Base-by-base conservation (phyloP, 2,113 vertebrate species). In the Merops nubicus region DNA sequence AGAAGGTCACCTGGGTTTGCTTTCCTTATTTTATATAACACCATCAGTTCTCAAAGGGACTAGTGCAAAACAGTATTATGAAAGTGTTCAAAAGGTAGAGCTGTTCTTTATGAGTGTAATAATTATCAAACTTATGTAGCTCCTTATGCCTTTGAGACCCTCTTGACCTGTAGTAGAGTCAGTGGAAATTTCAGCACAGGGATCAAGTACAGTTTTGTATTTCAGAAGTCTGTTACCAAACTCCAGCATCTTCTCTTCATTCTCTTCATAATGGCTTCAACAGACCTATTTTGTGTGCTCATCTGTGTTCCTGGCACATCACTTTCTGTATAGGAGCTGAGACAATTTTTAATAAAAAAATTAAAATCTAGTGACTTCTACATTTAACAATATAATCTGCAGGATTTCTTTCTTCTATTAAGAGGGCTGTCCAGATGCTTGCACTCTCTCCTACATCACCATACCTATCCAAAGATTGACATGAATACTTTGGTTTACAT, bases 401-500 rank as follows among this genome's bases (percentile, higher is more conserved):
- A 94, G 5, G 65, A 89, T 67, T 91, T 77, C 59, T 59, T 68
- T 33, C 31, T 38, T 69, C 29, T 79, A 38, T 73, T 91, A 82
- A 63, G 18, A 63, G 29, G 40, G 57, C 59, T 89, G 48, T 59
- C 51, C 38, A 33, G 63, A 73, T 63, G 13, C 20, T 57, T 63
- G 28, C 59, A 80, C 62, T 83, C 65, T 84, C 47, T 82, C 50
- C 19, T 45, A 69, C 59, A 76, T 81, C 80, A 36, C 34, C 51
- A 54, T 50, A 54, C 23, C 25, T 81, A 88, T 47, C 57, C 56
- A 78, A 79, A 60, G 51, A 75, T 1, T 81, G 91, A 97, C 96
- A 91, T 54, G 21, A 97, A 88, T 75, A 70, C 5, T 93, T 85
- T 25, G 42, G 59, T 91, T 93, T 89, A 59, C 18, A 83, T 48